A percentile compares a stretch with the other conserved stretches of the same genome.
Conservation (phyloP, 1,140 invertebrate genomes). For the Leptopilina boulardi region DNA sequence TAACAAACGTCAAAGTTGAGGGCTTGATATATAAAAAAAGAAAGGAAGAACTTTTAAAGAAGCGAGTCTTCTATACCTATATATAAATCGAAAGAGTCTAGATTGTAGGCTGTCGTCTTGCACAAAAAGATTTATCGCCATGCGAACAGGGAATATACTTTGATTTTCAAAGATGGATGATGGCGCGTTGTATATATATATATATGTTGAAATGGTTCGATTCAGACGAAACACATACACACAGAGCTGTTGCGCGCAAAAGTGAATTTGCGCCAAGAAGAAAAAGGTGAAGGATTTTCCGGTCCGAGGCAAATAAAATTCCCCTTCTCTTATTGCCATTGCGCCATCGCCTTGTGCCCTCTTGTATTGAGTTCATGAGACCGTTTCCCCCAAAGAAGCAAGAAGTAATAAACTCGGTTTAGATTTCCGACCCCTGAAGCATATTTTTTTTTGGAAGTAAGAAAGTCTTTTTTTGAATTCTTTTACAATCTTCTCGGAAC, state of each 20-base stretch:
- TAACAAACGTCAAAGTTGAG: neutral
- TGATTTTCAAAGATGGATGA: constrained; percentile 51
- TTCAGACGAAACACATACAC: neutral
- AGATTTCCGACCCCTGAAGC: constrained; percentile 29
- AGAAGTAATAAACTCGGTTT: constrained; percentile 33
- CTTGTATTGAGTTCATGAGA: constrained; percentile 21
- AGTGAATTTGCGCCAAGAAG: constrained; percentile 24
- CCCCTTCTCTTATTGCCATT: neutral
- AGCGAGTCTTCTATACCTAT: neutral
- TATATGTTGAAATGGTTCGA: constrained; percentile 41
- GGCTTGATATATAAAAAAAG: neutral
- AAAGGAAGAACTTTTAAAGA: neutral
- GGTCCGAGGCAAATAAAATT: constrained; percentile 51
- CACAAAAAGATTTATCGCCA: constrained; percentile 43
- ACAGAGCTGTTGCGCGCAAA: constrained; percentile 14
- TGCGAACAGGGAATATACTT: constrained; percentile 44
- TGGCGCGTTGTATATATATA: constrained; percentile 31
- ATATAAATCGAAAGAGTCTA: constrained; percentile 10
- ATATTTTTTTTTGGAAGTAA: neutral
- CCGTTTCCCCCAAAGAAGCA: constrained; percentile 3
- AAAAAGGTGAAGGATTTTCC: constrained; percentile 40
- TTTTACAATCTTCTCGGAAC: constrained; percentile 6
- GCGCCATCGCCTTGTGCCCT: too few relatives aligned
- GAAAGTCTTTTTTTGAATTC: neutral
- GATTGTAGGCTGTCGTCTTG: constrained; percentile 28